Base-by-base conservation (phyloP, 2,113 vertebrate genomes). In the Sander lucioperca region DNA sequence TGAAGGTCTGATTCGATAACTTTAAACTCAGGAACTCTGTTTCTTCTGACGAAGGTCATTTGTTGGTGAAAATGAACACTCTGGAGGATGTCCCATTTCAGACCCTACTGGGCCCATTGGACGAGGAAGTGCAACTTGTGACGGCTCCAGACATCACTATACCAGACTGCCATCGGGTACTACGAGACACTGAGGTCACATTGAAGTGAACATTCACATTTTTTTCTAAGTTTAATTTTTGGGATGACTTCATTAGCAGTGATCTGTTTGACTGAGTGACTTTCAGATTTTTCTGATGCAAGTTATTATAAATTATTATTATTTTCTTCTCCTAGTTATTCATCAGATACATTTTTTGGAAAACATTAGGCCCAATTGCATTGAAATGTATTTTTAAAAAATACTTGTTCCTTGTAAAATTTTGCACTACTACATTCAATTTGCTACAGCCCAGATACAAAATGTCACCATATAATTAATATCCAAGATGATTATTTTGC, bases 51-150 rank as follows among this genome's bases (percentile, higher is more conserved):
- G 50, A 70, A 87, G 87, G 50, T 57, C 4, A 36, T 30, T 69
- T 58, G 53, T 65, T 43, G 36, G 66, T 59, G 13, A 78, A 18
- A 2, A 98, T 97, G 96, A 97, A 86, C 83, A 88, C 90, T 76
- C 92, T 99, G 68, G 97, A 99, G 77, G 97, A 95, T 6, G 77
- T 99, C 71, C 96, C 96, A 1, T 99, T 99, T 93, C 96, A 95
- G 82, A 92, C 92, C 0, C 64, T 88, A 1, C 54, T 91, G 33
- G 93, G 91, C 30, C 81, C 90, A 0, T 83, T 87, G 50, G 88
- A 87, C 65, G 92, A 73, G 63, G 86, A 92, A 33, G 83, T 83
- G 18, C 90, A 75, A 53, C 54, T 74, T 0, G 66, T 88, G 56
- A 86, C 77, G 0, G 87, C 84, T 3, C 95, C 94, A 0, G 92